Percentiles rank a stretch among this genome's conserved stretches.
These are phyloP conservation scores for Kryptolebias marmoratus DNA, from an alignment of 2,113 vertebrate genomes.

Conservation along the genomic window DNA sequence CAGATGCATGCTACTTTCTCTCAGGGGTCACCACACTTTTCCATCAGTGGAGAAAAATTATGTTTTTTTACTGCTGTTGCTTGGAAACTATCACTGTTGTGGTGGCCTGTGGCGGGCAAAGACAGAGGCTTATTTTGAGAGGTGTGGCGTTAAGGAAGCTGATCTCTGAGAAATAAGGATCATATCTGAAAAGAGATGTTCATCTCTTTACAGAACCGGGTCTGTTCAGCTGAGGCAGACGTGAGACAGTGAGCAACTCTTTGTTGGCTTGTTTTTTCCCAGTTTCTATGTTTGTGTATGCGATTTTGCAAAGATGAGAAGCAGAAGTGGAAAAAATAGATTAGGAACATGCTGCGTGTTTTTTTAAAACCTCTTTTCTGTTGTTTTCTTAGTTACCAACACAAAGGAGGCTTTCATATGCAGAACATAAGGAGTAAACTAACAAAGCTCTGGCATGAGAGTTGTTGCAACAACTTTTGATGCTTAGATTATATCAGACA, in stretches of 20 bases:
- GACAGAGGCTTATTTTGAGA: constrained; percentile 47
- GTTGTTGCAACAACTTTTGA: neutral
- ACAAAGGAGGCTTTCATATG: constrained; percentile 36
- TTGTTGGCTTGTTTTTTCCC: constrained; percentile 12
- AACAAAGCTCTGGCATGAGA: constrained; percentile 12
- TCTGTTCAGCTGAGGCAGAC: neutral
- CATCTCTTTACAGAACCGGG: constrained; percentile 28
- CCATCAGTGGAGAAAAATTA: constrained; percentile 11
- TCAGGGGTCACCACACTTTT: constrained; percentile 27
- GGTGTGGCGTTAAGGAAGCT: constrained; percentile 58
- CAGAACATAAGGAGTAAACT: constrained; percentile 35
- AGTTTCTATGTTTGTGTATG: constrained; percentile 19
- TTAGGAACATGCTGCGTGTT: constrained; percentile 15
- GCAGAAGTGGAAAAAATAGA: constrained; percentile 26
- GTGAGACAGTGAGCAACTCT: constrained; percentile 13
- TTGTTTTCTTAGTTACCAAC: constrained; percentile 10
- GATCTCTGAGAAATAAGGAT: constrained; percentile 34
- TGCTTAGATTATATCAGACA: neutral
- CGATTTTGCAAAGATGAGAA: constrained; percentile 38
- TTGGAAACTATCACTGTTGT: constrained; percentile 29
- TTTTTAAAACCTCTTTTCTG: constrained; percentile 26
- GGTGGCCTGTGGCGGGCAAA: constrained; percentile 15
- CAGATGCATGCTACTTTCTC: constrained; percentile 14
- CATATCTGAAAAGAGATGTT: constrained; percentile 52
- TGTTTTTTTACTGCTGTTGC: constrained; percentile 44